Conservation (phyloP, 2,888 invertebrate genomes). For the Trissolcus japonicus region DNA sequence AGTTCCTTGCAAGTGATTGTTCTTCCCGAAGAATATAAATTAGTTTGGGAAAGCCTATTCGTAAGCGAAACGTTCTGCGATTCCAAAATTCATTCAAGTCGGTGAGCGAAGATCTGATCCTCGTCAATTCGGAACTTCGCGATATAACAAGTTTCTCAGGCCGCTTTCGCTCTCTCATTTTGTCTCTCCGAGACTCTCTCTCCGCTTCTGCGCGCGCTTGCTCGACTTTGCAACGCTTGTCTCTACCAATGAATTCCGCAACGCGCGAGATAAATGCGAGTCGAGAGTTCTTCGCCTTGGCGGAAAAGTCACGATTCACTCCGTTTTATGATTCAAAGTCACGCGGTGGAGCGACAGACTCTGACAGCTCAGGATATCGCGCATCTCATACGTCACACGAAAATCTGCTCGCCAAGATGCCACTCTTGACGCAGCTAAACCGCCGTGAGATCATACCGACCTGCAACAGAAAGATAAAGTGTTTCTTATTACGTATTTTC, state of each 20-base stretch:
- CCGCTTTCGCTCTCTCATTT: slow-evolving; percentile 36
- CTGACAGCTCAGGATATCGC: slow-evolving; percentile 54
- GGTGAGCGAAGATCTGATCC: slow-evolving; percentile 38
- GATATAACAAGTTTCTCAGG: slow-evolving; percentile 26
- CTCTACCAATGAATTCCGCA: slow-evolving; percentile 48
- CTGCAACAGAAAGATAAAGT: slow-evolving; percentile 43
- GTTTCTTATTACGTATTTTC: slow-evolving; percentile 21
- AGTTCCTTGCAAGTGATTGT: slow-evolving; percentile 51
- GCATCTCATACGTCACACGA: slow-evolving; percentile 39
- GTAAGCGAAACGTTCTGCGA: slow-evolving; percentile 42
- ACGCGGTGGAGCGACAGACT: slow-evolving; percentile 55
- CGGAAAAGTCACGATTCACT: slow-evolving; percentile 60
- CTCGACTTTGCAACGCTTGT: slow-evolving; percentile 42
- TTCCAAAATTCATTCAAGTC: slow-evolving; percentile 46
- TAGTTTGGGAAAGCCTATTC: slow-evolving; percentile 41
- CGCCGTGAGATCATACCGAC: slow-evolving; percentile 36
- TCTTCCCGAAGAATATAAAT: slow-evolving; percentile 51
- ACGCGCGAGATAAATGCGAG: slow-evolving; percentile 60
- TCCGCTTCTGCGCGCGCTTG: slow-evolving; percentile 14
- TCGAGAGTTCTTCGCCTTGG: slow-evolving; percentile 61
- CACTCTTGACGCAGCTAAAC: slow-evolving; percentile 41
- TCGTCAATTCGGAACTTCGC: slow-evolving; percentile 55
- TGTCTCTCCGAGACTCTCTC: slow-evolving; percentile 27
- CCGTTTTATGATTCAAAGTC: slow-evolving; percentile 54
- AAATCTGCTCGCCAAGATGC: slow-evolving; percentile 44